phyloP scores from a whole-genome alignment of 2,797 vertebrate species.

The Danionella dracula region DNA sequence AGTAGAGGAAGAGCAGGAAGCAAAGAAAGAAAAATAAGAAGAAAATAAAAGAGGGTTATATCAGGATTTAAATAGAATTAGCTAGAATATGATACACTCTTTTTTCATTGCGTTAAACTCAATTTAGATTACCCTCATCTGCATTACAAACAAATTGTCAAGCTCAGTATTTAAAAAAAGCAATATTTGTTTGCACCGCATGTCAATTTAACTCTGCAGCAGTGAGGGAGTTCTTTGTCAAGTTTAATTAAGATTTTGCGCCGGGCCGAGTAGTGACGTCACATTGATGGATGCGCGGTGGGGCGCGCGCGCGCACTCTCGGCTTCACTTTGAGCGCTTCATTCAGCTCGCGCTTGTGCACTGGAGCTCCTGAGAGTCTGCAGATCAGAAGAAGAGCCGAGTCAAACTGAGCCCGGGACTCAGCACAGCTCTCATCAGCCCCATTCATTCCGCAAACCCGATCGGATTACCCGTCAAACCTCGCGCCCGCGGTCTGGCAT shows the following conservation, averaged over 20 bases:
- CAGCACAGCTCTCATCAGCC: background rate
- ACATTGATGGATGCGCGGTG: conserved; percentile 1
- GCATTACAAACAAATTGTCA: no score
- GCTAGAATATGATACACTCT: no score
- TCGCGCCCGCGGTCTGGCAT: background rate
- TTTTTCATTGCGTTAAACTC: no score
- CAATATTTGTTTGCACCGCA: no score
- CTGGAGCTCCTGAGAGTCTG: background rate
- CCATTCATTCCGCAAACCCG: background rate
- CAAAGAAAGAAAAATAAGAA: no score
- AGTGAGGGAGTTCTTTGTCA: no score
- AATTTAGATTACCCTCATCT: no score
- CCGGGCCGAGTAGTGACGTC: conserved; percentile 25
- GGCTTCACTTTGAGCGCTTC: conserved; percentile 23
- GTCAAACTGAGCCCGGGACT: background rate
- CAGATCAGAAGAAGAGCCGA: background rate
- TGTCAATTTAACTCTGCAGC: no score
- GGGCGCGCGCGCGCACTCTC: background rate
- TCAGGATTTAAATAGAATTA: no score
- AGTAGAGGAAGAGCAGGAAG: no score
- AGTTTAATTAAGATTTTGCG: background rate
- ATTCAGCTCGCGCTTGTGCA: background rate
- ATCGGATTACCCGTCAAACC: conserved; percentile 29
- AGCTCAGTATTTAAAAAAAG: no score
- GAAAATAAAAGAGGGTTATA: no score